Evolutionary conservation across 2,797 vertebrate genomes (phyloP), one percentile per base, ranked within the genome.

Genomic region (Hafferia zeledoni): DNA sequence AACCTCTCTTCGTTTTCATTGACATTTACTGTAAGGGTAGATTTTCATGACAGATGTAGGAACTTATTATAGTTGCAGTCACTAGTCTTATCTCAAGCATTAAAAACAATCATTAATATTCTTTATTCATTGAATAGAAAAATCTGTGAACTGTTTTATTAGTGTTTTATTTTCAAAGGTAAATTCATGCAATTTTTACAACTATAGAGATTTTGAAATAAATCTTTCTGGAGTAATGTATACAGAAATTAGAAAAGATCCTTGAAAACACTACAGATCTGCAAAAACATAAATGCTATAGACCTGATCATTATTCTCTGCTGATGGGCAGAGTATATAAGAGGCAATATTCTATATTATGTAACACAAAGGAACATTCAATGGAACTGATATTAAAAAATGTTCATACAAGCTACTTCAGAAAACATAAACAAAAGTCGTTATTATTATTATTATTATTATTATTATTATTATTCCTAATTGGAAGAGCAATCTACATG

Each of bases 161-260:
- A 77, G 43, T 79, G 84, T 93, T 96, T 97, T 68, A 87, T 95
- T 97, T 94, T 94, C 53, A 87, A 94, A 93, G 49, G 44, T 89
- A 93, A 84, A 88, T 71, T 90, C 17, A 24, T 77, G 18, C 49
- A 83, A 69, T 89, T 92, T 94, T 74, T 85, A 64, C 31, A 76
- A 37, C 24, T 76, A 55, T 31, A 83, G 56, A 83, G 5, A 33
- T 69, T 93, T 80, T 44, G 28, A 74, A 81, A 27, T 74, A 83
- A 28, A 46, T 90, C 85, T 88, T 61, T 67, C 41, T 79, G 77
- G 76, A 89, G 61, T 37, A 63, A 17, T 39, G 59, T 56, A 43
- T 67, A 17, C 33, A 71, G 46, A 71, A 95, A 85, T 44, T 59
- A 82, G 77, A 96, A 96, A 30, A 95, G 96, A 94, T 83, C 61